Evolutionary conservation across 2,113 vertebrate genomes (phyloP), one percentile per base, ranked within the genome.

Genomic region (Mormyrus lacerda): DNA sequence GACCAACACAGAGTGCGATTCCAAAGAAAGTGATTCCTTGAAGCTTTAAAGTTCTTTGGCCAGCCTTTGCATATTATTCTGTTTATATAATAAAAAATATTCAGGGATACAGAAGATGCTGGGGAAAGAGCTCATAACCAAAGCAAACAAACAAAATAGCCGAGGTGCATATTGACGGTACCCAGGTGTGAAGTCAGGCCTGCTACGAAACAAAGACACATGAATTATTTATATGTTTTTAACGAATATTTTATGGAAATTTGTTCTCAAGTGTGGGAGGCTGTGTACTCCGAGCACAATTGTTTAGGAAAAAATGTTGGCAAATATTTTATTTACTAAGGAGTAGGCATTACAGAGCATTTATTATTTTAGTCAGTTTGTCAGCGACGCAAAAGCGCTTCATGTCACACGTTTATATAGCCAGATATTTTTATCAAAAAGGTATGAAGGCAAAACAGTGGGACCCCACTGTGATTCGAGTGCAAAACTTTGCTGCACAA

Each of bases 181-280:
- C 93, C 91, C 92, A 88, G 8, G 93, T 95, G 95, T 94, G 94
- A 92, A 92, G 93, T 92, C 94, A 92, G 88, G 93, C 91, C 94
- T 93, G 92, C 93, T 94, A 94, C 89, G 95, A 93, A 95, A 90
- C 89, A 96, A 95, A 93, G 95, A 95, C 95, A 55, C 73, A 95
- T 96, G 93, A 95, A 96, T 96, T 96, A 97, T 97, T 96, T 94
- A 96, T 94, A 84, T 90, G 91, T 94, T 95, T 95, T 65, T 95
- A 93, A 95, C 95, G 95, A 95, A 95, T 94, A 92, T 93, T 92
- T 93, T 94, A 95, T 93, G 92, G 94, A 94, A 95, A 96, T 96
- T 94, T 95, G 87, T 94, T 94, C 87, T 51, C 39, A 93, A 89
- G 92, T 94, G 94, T 94, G 94, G 94, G 95, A 95, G 91, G 94